A percentile compares a stretch with the other conserved stretches of the same genome.
Evolutionary conservation across 1,140 invertebrate genomes (phyloP).

Genomic region (Penaeus vannamei): DNA sequence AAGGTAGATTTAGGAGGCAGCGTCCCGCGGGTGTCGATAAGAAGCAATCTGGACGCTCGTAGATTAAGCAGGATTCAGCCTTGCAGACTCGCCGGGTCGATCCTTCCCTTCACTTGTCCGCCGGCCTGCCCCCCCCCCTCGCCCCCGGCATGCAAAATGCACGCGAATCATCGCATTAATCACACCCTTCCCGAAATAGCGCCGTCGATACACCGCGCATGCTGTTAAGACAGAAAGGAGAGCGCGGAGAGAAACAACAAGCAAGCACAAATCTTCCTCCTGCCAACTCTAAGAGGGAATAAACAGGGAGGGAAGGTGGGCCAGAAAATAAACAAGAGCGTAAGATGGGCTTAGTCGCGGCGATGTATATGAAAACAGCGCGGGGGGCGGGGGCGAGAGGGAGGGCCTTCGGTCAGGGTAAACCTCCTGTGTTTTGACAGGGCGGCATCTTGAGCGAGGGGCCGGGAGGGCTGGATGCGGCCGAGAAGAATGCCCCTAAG

Average conservation of each 20-base stretch:
- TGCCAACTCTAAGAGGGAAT: too few species aligned
- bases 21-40: conserved; percentile 43
- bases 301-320: neutral
- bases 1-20: conserved; percentile 41
- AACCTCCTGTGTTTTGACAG: neutral
- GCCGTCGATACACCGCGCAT: too few species aligned
- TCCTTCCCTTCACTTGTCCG: too few species aligned
- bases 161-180: too few species aligned
- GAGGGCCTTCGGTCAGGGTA: too few species aligned
- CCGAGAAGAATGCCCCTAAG: conserved; percentile 18
- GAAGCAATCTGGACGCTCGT: conserved; percentile 26
- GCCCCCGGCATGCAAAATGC: too few species aligned
- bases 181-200: too few species aligned
- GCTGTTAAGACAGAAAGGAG: too few species aligned
- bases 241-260: too few species aligned
- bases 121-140: too few species aligned
- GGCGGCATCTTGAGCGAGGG: neutral
- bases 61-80: neutral
- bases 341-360: conserved; percentile 2
- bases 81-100: too few species aligned
- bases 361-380: conserved; percentile 23
- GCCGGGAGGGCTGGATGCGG: neutral
- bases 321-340: conserved; percentile 8
- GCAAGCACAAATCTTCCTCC: too few species aligned
- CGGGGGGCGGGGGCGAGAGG: neutral